phyloP scores from a whole-genome alignment of 2,113 vertebrate species.

The Malurus elegans region DNA sequence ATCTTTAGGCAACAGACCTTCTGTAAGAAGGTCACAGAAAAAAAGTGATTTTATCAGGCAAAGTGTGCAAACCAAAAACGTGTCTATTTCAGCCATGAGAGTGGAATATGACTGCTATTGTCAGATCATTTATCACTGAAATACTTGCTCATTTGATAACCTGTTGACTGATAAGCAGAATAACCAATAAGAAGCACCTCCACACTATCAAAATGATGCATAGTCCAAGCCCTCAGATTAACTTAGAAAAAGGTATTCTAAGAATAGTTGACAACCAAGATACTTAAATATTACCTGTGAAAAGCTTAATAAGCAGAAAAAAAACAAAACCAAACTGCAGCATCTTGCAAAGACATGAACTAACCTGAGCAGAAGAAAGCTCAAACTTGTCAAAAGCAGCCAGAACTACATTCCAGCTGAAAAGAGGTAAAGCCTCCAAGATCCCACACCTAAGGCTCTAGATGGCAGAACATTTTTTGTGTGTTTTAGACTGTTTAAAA shows the following conservation, averaged over 20 bases:
- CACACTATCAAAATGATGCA: background rate
- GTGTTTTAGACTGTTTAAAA: background rate
- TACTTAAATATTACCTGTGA: background rate
- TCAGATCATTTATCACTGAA: background rate
- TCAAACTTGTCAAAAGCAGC: background rate
- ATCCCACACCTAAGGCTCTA: background rate
- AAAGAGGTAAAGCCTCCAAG: background rate
- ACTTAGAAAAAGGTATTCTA: background rate
- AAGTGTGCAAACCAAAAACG: background rate
- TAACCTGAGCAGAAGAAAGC: background rate
- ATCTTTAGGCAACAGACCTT: background rate
- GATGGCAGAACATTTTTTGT: background rate
- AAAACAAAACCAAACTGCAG: fast-evolving
- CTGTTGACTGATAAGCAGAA: background rate
- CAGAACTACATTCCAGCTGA: background rate
- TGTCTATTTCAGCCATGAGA: background rate
- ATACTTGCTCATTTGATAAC: background rate
- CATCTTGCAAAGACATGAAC: background rate
- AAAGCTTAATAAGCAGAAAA: background rate
- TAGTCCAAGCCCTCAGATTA: background rate
- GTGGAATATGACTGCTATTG: background rate
- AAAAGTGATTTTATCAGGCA: background rate
- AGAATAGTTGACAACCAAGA: background rate
- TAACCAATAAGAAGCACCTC: background rate
- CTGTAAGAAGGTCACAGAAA: background rate